Evolutionary conservation across 2,888 invertebrate genomes (phyloP).

Genomic region (Nudaria mundana): DNA sequence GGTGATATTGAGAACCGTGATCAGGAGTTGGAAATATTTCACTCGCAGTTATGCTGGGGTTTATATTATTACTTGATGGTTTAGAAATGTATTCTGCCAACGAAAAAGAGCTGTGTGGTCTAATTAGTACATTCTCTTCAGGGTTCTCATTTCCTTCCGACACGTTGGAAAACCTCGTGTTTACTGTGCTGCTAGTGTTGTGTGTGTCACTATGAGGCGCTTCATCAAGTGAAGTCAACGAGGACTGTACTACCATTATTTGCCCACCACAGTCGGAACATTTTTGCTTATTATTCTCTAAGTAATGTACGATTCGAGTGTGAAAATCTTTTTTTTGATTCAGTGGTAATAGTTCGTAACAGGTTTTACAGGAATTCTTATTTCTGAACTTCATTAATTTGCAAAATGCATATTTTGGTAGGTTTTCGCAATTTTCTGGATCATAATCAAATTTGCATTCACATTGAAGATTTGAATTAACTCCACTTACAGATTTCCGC

Average conservation of each 20-base stretch:
- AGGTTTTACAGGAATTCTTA: slow-evolving; percentile 69
- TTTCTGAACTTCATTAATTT: slow-evolving; percentile 80
- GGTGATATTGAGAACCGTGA: slow-evolving; percentile 31
- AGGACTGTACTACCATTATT: slow-evolving; percentile 57
- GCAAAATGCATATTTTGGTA: slow-evolving; percentile 81
- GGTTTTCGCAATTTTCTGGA: slow-evolving; percentile 45
- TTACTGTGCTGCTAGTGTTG: too few species aligned
- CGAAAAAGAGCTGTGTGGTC: slow-evolving; percentile 1
- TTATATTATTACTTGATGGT: slow-evolving; percentile 3
- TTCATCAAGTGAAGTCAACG: slow-evolving; percentile 28
- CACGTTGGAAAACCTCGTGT: not conserved
- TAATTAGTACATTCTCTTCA: not conserved
- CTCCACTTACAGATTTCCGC: slow-evolving; percentile 19
- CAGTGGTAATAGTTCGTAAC: slow-evolving; percentile 77
- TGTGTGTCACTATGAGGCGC: not conserved
- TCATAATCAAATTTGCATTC: slow-evolving; percentile 66
- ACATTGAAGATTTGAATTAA: slow-evolving; percentile 43
- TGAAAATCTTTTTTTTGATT: slow-evolving; percentile 82
- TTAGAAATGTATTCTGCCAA: slow-evolving; percentile 14
- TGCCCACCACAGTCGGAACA: slow-evolving; percentile 75
- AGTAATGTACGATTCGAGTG: slow-evolving; percentile 68
- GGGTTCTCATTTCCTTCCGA: slow-evolving; percentile 1
- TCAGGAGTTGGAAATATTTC: slow-evolving; percentile 9
- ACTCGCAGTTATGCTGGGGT: slow-evolving; percentile 15
- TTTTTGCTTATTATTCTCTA: slow-evolving; percentile 72